Conservation (phyloP, 2,888 invertebrate species). For the Zonitis immaculata region DNA sequence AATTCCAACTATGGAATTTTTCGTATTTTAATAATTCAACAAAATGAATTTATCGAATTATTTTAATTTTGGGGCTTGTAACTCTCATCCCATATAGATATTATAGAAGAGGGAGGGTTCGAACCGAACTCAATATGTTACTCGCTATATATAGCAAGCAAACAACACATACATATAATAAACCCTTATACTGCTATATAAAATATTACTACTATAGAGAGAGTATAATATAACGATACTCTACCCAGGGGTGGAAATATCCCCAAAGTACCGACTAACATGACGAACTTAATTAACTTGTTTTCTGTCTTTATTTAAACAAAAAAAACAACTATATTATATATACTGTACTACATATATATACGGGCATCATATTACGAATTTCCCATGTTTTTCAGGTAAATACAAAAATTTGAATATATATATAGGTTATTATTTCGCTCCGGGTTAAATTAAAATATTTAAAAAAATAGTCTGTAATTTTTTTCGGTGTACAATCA, state of each 20-base stretch:
- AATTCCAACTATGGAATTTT: no score
- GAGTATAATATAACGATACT: conserved; percentile 39
- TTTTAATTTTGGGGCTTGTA: no score
- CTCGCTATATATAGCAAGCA: no score
- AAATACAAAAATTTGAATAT: conserved; percentile 9
- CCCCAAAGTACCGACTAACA: conserved; percentile 35
- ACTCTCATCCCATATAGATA: no score
- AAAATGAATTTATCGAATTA: no score
- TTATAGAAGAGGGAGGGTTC: no score
- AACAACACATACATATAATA: conserved; percentile 20
- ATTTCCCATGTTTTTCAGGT: conserved; percentile 25
- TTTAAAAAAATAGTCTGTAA: no score
- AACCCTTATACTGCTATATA: conserved; percentile 32
- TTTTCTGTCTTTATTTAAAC: conserved; percentile 38
- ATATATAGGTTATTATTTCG: background rate
- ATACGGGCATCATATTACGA: conserved; percentile 31
- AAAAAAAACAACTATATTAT: no score
- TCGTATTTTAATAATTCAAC: no score
- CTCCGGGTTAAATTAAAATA: background rate
- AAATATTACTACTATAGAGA: conserved; percentile 40
- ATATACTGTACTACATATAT: no score
- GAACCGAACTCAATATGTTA: conserved; percentile 34
- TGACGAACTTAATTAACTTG: conserved; percentile 42
- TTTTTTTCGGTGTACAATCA: no score
- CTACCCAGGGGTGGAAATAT: conserved; percentile 32